These are phyloP conservation scores for Alectura lathami DNA, from an alignment of 2,113 vertebrate genomes.

Conservation along the genomic window DNA sequence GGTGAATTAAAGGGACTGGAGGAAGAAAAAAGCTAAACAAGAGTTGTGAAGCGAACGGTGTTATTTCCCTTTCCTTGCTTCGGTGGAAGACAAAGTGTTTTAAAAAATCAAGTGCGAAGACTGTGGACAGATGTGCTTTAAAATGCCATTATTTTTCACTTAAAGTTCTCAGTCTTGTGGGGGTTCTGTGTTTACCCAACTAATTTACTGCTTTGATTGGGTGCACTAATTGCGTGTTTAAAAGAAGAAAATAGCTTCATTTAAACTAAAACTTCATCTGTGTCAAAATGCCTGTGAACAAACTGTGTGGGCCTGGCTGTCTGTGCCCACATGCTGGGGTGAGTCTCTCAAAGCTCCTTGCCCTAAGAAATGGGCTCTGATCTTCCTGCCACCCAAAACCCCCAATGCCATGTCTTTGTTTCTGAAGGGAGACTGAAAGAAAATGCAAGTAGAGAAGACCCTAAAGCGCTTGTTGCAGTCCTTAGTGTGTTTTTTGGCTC, in stretches of 20 bases:
- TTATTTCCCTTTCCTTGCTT: neutral
- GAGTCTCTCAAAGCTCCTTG: neutral
- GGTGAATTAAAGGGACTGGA: neutral
- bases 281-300: neutral
- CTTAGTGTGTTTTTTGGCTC: rapidly evolving
- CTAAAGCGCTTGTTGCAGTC: neutral
- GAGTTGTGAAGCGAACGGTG: neutral
- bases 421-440: neutral
- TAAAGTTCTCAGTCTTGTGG: neutral
- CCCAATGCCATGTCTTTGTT: neutral
- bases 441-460: neutral
- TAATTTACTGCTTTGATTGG: neutral
- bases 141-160: neutral
- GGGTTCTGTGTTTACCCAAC: neutral
- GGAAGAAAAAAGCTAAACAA: neutral
- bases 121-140: neutral
- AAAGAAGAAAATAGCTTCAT: neutral
- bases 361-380: neutral
- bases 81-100: neutral
- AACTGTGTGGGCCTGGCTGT: neutral
- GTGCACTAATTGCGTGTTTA: neutral
- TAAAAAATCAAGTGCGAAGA: neutral
- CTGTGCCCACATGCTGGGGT: neutral
- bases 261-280: neutral
- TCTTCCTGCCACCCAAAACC: neutral